Evolutionary conservation across 2,113 vertebrate species (phyloP), one percentile per base, ranked within the genome.

Genomic region (Cavia porcellus): DNA sequence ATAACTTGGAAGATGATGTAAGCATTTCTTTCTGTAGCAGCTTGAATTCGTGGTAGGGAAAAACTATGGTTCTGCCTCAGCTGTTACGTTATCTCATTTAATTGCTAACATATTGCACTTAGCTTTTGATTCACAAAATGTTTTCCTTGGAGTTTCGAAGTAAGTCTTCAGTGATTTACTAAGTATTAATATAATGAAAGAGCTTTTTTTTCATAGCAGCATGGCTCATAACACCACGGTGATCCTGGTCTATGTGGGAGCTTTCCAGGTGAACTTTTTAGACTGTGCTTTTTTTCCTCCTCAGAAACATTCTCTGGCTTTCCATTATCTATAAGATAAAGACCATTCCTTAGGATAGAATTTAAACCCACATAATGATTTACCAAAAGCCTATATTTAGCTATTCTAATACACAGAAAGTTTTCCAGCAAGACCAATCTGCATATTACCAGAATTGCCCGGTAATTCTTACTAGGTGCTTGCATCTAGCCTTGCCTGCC

Each of bases 121-220:
- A 89, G 92, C 95, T 97, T 97, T 98, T 97, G 97, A 97, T 97
- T 98, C 95, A 97, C 95, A 97, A 97, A 95, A 97, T 97, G 95
- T 98, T 97, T 96, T 97, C 93, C 95, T 97, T 97, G 96, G 94
- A 98, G 97, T 95, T 98, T 94, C 92, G 95, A 96, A 98, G 96
- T 95, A 85, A 86, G 92, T 94, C 94, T 94, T 97, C 47, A 30
- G 97, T 91, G 94, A 98, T 96, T 97, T 84, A 95, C 95, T 75
- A 88, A 97, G 86, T 96, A 97, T 91, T 96, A 89, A 86, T 70
- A 61, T 83, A 96, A 97, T 97, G 94, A 96, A 96, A 97, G 84
- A 80, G 32, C 68, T 82, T 68, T 66, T 83, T 89, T 42, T 83
- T 59, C 80, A 79, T 84, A 93, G 86, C 35, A 6, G 87, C 93